These are phyloP conservation scores for Sylvicola cinctus DNA, from an alignment of 2,888 invertebrate species.

Conservation along the genomic window DNA sequence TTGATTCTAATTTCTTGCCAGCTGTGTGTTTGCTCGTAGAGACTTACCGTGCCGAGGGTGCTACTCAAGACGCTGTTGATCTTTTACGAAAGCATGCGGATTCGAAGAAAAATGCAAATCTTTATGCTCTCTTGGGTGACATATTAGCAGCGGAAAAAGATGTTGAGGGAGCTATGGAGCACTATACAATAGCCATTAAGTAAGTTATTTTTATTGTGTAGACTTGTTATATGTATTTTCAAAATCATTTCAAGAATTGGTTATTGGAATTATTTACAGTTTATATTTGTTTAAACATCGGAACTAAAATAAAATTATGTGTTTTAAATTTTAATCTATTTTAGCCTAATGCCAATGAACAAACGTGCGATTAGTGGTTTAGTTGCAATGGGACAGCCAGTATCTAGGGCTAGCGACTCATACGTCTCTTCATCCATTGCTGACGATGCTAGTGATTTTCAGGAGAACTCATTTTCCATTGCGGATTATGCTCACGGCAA, in stretches of 20 bases:
- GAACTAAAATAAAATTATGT: too few species aligned
- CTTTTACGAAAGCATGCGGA: conserved; percentile 41
- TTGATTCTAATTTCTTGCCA: conserved; percentile 49
- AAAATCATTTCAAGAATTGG: neutral
- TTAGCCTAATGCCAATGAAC: conserved; percentile 20
- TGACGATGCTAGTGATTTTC: conserved; percentile 15
- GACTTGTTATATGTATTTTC: neutral
- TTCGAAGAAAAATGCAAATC: conserved; percentile 17
- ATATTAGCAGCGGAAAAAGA: conserved; percentile 17
- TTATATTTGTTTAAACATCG: too few species aligned
- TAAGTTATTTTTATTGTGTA: conserved; percentile 7
- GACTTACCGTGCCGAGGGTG: conserved; percentile 42
- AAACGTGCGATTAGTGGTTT: conserved; percentile 19
- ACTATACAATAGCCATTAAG: conserved; percentile 20
- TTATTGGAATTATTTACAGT: neutral
- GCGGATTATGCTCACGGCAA: too few species aligned
- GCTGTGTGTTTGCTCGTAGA: conserved; percentile 53
- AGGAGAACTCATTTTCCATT: conserved; percentile 17
- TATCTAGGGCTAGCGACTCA: conserved; percentile 12
- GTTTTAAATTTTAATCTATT: too few species aligned
- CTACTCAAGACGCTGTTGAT: conserved; percentile 42
- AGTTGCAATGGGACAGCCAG: conserved; percentile 8
- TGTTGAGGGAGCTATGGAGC: conserved; percentile 18
- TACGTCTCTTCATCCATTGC: conserved; percentile 13
- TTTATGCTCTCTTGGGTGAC: conserved; percentile 20